A percentile compares a stretch with the other conserved stretches of the same genome.
Conservation (phyloP, 1,140 invertebrate species). For the Drosophila nikananu region DNA sequence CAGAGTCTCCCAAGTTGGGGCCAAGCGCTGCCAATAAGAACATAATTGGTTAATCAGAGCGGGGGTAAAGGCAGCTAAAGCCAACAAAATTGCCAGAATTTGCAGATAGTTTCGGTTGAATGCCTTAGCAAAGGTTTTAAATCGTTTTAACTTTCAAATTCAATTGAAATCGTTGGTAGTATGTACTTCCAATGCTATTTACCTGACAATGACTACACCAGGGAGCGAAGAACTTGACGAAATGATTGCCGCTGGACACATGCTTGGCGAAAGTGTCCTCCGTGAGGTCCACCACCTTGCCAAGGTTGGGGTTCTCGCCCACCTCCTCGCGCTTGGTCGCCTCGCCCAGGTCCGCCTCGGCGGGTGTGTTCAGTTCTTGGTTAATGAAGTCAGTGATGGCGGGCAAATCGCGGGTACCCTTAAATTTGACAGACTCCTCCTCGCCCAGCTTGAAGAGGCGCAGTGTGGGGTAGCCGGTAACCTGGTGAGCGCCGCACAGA, state of each 20-base stretch:
- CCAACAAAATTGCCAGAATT: background rate
- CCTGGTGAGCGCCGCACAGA: slow-evolving; percentile 90
- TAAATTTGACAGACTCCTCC: slow-evolving; percentile 87
- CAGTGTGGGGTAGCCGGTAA: slow-evolving; percentile 90
- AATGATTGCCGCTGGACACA: slow-evolving; percentile 89
- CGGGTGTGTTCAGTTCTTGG: slow-evolving; percentile 87
- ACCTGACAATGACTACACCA: slow-evolving; percentile 94
- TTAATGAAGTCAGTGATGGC: slow-evolving; percentile 91
- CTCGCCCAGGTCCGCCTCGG: slow-evolving; percentile 49
- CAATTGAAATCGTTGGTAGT: background rate
- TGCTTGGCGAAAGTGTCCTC: slow-evolving; percentile 90
- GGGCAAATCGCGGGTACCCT: slow-evolving; percentile 90
- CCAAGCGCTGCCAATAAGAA: slow-evolving; percentile 87
- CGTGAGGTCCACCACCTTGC: slow-evolving; percentile 89
- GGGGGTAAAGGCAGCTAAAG: background rate
- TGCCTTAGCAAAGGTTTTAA: background rate
- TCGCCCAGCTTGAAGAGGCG: slow-evolving; percentile 91
- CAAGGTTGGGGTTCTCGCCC: slow-evolving; percentile 63
- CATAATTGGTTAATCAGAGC: background rate
- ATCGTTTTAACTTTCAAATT: background rate
- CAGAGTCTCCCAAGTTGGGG: slow-evolving; percentile 90
- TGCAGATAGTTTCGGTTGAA: background rate
- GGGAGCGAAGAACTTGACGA: slow-evolving; percentile 94
- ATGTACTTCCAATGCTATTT: background rate
- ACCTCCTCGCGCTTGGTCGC: slow-evolving; percentile 53